These are phyloP conservation scores for Borostomias antarcticus DNA, from an alignment of 2,797 vertebrate species.

Conservation along the genomic window DNA sequence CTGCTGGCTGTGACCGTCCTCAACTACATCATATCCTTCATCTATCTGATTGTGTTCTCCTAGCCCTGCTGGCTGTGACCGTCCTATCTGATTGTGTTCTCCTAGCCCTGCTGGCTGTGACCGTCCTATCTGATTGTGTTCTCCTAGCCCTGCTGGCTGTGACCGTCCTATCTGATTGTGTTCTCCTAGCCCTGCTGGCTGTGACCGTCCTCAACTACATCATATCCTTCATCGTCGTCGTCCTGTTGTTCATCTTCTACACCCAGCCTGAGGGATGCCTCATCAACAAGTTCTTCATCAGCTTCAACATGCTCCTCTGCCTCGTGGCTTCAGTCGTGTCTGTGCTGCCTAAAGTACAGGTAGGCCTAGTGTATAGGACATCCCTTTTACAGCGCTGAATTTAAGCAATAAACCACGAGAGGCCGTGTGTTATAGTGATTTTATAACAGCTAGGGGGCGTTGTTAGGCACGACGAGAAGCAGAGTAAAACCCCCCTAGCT, in stretches of 20 bases:
- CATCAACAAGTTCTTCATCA: slow-evolving; percentile 93
- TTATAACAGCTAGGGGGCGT: no score
- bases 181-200: slow-evolving; percentile 76
- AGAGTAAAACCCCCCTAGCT: no score
- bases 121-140: no score
- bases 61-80: no score
- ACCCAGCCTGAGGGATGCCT: slow-evolving; percentile 80
- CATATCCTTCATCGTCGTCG: slow-evolving; percentile 70
- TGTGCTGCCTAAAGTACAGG: slow-evolving; percentile 88
- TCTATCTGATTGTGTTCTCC: no score
- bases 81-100: no score
- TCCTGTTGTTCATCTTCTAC: slow-evolving; percentile 84
- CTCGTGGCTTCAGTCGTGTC: slow-evolving; percentile 82
- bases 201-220: slow-evolving; percentile 81
- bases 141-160: no score
- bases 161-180: slow-evolving; percentile 6
- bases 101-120: no score
- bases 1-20: no score
- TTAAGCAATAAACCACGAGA: not conserved
- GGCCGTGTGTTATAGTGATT: no score
- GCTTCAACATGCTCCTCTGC: slow-evolving; percentile 86
- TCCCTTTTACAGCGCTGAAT: not conserved
- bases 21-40: no score
- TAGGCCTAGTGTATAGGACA: slow-evolving; percentile 42
- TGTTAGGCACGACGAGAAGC: no score